phyloP scores from a whole-genome alignment of 2,797 vertebrate genomes.

The Cirrhinus mrigala region DNA sequence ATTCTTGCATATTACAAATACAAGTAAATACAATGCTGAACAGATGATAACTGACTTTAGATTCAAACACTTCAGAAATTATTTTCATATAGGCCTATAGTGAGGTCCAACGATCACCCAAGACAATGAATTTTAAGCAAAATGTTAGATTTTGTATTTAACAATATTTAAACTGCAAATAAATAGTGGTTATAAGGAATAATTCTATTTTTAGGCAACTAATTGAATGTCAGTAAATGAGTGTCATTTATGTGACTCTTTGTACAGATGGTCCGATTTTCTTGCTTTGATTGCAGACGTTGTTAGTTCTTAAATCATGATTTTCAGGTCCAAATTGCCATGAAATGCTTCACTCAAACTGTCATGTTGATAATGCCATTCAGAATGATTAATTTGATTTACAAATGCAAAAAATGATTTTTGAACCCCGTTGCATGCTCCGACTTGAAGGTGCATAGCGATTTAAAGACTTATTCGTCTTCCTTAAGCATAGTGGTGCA shows the following conservation, averaged over 20 bases:
- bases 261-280: background rate
- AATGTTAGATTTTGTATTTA: background rate
- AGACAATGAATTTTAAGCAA: background rate
- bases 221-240: background rate
- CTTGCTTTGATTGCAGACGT: background rate
- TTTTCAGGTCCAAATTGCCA: background rate
- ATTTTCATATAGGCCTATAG: background rate
- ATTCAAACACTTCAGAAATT: background rate
- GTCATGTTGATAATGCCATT: background rate
- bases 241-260: background rate
- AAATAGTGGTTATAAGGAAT: background rate
- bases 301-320: background rate
- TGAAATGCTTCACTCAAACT: background rate
- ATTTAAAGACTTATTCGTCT: background rate
- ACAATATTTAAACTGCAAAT: background rate
- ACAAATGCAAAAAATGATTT: background rate
- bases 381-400: background rate
- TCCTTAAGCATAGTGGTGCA: constrained; percentile 6
- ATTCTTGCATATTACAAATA: no score
- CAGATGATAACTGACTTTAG: background rate
- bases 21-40: background rate
- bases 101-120: background rate
- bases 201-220: background rate
- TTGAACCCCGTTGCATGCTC: background rate
- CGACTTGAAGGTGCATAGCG: background rate